Conservation (phyloP, 2,888 invertebrate species). For the Drosophila ezoana region DNA sequence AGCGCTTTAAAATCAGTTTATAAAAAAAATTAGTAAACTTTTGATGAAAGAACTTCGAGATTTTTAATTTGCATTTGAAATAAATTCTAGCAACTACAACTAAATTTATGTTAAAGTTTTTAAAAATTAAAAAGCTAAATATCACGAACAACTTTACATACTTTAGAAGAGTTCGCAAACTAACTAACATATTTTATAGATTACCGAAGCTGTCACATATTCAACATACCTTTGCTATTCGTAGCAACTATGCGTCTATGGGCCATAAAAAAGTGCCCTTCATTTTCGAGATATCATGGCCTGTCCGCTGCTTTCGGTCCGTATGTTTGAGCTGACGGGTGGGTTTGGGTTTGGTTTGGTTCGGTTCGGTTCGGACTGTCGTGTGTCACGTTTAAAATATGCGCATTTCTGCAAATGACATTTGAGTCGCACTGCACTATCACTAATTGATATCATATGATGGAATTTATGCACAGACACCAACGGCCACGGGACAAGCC, state of each 20-base stretch:
- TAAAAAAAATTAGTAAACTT: too few relatives aligned
- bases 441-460: slow-evolving; percentile 80
- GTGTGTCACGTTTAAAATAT: slow-evolving; percentile 75
- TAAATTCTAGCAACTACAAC: too few relatives aligned
- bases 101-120: too few relatives aligned
- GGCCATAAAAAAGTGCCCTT: slow-evolving; percentile 43
- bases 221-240: slow-evolving; percentile 6
- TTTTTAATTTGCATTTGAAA: too few relatives aligned
- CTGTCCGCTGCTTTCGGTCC: slow-evolving; percentile 34
- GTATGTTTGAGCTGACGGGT: slow-evolving; percentile 26
- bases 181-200: not conserved
- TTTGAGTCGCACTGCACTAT: slow-evolving; percentile 80
- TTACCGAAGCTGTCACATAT: not conserved
- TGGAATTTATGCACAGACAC: slow-evolving; percentile 76
- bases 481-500: slow-evolving; percentile 9
- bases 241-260: slow-evolving; percentile 1
- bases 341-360: not conserved
- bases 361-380: slow-evolving; percentile 29
- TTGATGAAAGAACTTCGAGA: too few relatives aligned
- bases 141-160: too few relatives aligned
- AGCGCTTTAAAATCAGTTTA: too few relatives aligned
- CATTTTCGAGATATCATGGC: slow-evolving; percentile 57
- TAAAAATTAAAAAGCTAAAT: too few relatives aligned
- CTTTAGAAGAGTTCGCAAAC: too few relatives aligned
- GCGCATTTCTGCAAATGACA: slow-evolving; percentile 80